These are phyloP conservation scores for Dolichotis patagonum DNA, from an alignment of 2,113 vertebrate genomes.

Conservation along the genomic window DNA sequence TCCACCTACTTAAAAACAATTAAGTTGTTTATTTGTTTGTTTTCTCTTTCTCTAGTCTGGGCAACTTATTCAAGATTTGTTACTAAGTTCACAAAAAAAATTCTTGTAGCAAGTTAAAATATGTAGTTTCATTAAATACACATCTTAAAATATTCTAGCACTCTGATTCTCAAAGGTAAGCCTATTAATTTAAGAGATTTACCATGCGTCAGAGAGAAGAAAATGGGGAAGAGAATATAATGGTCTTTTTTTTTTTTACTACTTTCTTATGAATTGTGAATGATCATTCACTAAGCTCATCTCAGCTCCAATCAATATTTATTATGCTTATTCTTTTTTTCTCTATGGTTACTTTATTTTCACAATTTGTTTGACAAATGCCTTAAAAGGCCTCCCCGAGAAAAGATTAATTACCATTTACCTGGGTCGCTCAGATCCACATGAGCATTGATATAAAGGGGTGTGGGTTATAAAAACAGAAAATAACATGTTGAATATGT, in stretches of 20 bases:
- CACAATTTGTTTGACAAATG: neutral
- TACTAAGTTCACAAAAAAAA: neutral
- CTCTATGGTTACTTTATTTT: neutral
- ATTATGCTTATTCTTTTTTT: neutral
- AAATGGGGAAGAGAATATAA: rapidly evolving
- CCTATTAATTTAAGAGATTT: neutral
- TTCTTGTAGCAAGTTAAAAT: neutral
- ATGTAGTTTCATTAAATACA: neutral
- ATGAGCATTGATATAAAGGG: neutral
- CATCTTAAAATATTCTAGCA: neutral
- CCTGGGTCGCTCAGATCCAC: neutral
- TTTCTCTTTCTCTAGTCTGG: neutral
- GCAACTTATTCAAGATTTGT: neutral
- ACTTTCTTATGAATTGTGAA: neutral
- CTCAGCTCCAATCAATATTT: neutral
- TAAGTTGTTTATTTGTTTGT: neutral
- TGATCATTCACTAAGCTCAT: neutral
- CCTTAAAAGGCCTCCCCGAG: neutral
- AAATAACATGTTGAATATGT: neutral
- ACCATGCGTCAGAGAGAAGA: neutral
- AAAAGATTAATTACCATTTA: neutral
- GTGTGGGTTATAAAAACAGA: neutral
- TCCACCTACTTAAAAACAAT: neutral
- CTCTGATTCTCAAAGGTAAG: neutral
- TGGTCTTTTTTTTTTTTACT: neutral